phyloP scores from a whole-genome alignment of 2,888 invertebrate genomes.

The Tholera decimalis region DNA sequence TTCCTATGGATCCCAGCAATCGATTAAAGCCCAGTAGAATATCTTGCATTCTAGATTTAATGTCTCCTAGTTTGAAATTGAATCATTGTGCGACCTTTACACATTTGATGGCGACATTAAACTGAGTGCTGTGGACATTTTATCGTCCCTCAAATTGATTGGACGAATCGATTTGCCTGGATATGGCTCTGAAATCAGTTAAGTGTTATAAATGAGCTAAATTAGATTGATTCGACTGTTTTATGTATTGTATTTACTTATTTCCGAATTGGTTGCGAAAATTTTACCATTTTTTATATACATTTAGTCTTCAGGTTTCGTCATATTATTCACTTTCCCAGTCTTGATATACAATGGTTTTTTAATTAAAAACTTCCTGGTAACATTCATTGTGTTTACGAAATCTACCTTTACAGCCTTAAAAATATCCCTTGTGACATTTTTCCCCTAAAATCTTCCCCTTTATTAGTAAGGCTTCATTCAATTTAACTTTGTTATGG shows the following conservation, averaged over 20 bases:
- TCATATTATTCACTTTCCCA: slow-evolving; percentile 2
- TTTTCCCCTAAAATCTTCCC: not conserved
- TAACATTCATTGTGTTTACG: not conserved
- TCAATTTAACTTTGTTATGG: slow-evolving; percentile 31
- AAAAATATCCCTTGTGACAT: not conserved
- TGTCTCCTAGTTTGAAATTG: slow-evolving; percentile 33
- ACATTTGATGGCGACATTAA: slow-evolving; percentile 39
- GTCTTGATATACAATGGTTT: slow-evolving; percentile 6
- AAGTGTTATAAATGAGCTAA: slow-evolving; percentile 20
- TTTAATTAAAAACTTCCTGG: not conserved
- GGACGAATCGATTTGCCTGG: slow-evolving; percentile 32
- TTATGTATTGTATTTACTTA: slow-evolving; percentile 15
- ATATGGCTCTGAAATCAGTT: slow-evolving; percentile 15
- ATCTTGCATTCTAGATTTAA: slow-evolving; percentile 4
- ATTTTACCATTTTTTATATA: not conserved
- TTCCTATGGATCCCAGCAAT: not conserved
- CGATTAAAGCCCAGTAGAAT: not conserved
- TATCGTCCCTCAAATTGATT: slow-evolving; percentile 53
- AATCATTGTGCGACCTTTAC: slow-evolving; percentile 48
- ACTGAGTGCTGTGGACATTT: slow-evolving; percentile 31
- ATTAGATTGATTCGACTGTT: slow-evolving; percentile 32
- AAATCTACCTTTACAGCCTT: not conserved
- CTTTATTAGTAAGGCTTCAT: slow-evolving; percentile 32
- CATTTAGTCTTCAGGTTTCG: slow-evolving; percentile 6
- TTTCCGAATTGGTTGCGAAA: slow-evolving; percentile 9